phyloP scores from a whole-genome alignment of 2,888 invertebrate species.

The Latheticus oryzae region DNA sequence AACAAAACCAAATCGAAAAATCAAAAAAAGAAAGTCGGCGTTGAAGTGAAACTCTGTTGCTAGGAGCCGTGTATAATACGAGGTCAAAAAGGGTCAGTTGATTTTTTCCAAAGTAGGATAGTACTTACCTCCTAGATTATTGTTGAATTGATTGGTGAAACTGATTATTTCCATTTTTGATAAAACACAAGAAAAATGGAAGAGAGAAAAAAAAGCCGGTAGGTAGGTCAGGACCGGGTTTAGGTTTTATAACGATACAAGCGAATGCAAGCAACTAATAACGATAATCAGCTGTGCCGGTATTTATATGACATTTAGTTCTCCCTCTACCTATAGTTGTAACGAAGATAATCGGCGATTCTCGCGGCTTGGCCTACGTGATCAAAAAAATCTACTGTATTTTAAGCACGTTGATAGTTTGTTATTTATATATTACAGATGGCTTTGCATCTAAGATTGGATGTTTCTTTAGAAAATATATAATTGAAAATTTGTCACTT shows the following conservation, averaged over 20 bases:
- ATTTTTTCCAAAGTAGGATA: constrained; percentile 5
- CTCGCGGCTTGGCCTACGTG: constrained; percentile 53
- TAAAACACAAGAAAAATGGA: constrained; percentile 50
- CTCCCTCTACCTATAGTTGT: constrained; percentile 52
- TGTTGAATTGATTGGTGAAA: constrained; percentile 78
- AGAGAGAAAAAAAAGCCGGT: constrained; percentile 49
- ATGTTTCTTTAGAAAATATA: no score
- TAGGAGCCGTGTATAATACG: constrained; percentile 47
- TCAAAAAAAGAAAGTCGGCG: constrained; percentile 39
- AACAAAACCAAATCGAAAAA: constrained; percentile 34
- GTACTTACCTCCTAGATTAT: constrained; percentile 50
- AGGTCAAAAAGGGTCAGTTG: constrained; percentile 48
- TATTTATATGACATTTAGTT: constrained; percentile 68
- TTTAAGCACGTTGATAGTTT: no score
- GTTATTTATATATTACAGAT: no score
- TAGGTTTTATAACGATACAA: no score
- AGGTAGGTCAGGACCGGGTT: constrained; percentile 44
- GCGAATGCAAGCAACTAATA: no score
- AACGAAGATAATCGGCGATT: constrained; percentile 61
- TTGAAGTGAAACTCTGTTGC: constrained; percentile 48
- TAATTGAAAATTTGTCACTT: no score
- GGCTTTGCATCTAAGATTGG: no score
- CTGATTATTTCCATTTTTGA: constrained; percentile 80
- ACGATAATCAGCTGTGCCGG: constrained; percentile 57
- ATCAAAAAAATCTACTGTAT: no score